Percentiles rank a stretch among this genome's conserved stretches.
These are phyloP conservation scores for Brachystomella parvula DNA, from an alignment of 1,140 invertebrate genomes.

Conservation along the genomic window DNA sequence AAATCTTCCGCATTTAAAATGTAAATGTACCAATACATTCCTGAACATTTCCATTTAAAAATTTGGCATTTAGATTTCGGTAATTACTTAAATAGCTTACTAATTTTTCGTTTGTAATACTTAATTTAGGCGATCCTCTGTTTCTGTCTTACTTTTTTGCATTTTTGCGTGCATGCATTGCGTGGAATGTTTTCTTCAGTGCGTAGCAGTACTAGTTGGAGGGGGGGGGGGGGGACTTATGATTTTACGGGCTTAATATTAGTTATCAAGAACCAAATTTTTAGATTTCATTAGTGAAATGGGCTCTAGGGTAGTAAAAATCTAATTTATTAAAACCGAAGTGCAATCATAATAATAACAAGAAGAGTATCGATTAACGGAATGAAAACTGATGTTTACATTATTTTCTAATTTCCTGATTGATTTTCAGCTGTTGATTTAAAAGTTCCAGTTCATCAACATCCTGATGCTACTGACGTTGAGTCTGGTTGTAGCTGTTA, in stretches of 20 bases:
- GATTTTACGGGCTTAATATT: too few species aligned
- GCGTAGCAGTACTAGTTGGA: too few species aligned
- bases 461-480: constrained; percentile 35
- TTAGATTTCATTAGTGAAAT: too few species aligned
- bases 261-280: too few species aligned
- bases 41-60: constrained; percentile 14
- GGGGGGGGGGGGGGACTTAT: too few species aligned
- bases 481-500: constrained; percentile 37
- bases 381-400: background rate
- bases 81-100: background rate
- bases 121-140: constrained; percentile 5
- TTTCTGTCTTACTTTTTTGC: too few species aligned
- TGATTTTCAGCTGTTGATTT: constrained; percentile 33
- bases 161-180: too few species aligned
- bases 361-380: background rate
- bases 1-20: too few species aligned
- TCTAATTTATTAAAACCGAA: background rate
- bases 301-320: too few species aligned
- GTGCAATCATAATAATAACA: constrained; percentile 6
- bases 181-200: too few species aligned
- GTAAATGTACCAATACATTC: constrained; percentile 6
- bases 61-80: constrained; percentile 11
- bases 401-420: background rate
- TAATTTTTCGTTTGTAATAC: constrained; percentile 12
- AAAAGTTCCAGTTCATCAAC: constrained; percentile 34